These are phyloP conservation scores for Gallinago stenura DNA, from an alignment of 2,797 vertebrate species.

Conservation along the genomic window DNA sequence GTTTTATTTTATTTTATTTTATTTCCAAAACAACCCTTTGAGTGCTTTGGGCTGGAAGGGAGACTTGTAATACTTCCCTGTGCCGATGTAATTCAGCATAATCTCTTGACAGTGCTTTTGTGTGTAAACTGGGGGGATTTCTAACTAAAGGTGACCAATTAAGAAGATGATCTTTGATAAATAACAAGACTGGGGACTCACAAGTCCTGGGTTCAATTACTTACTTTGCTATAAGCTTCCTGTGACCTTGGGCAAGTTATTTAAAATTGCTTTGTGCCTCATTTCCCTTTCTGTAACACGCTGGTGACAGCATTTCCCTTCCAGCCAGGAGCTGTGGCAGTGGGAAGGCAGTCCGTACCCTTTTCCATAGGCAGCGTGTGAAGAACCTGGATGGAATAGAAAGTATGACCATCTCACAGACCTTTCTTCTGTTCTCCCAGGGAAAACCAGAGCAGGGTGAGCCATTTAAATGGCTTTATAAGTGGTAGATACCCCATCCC, in stretches of 20 bases:
- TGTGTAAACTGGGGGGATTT: not conserved
- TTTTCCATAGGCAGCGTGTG: not conserved
- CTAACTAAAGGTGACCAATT: constrained; percentile 16
- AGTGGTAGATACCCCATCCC: not conserved
- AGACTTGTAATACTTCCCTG: not conserved
- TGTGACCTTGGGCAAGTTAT: not conserved
- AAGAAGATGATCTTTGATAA: not conserved
- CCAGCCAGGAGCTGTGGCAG: not conserved
- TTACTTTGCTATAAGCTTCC: constrained; percentile 33
- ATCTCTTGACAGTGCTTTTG: not conserved
- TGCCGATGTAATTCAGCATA: not conserved
- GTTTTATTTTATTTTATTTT: constrained; percentile 2
- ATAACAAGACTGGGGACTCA: not conserved
- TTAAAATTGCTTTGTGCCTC: constrained; percentile 28
- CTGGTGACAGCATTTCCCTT: constrained; percentile 30
- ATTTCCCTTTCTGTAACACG: constrained; percentile 28
- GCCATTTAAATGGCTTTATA: not conserved
- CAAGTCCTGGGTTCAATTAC: not conserved
- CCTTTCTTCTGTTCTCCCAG: not conserved
- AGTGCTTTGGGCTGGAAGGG: not conserved
- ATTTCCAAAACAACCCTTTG: not conserved
- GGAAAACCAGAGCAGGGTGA: not conserved
- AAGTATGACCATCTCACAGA: not conserved
- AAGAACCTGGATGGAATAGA: not conserved
- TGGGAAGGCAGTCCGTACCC: not conserved